Evolutionary conservation across 2,113 vertebrate species (phyloP).

Genomic region (Centropus unirufus): DNA sequence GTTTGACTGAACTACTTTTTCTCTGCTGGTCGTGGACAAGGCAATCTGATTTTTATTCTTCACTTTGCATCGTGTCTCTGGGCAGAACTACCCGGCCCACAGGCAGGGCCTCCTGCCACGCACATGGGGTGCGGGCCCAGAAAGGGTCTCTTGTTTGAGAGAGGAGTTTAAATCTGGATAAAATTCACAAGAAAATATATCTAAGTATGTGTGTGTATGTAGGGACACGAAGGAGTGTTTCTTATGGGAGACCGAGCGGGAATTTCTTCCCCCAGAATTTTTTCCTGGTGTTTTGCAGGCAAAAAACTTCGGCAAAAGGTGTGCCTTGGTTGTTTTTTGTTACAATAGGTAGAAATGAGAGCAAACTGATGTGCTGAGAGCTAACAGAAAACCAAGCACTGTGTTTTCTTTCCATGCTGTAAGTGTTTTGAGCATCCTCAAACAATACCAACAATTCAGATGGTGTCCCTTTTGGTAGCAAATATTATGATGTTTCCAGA

Average conservation of each 20-base stretch:
- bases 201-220: accelerated
- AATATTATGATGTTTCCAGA: neutral
- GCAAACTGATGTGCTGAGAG: neutral
- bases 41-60: neutral
- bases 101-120: neutral
- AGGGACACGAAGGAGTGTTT: neutral
- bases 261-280: neutral
- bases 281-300: neutral
- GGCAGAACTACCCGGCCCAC: accelerated
- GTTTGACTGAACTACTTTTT: accelerated
- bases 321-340: neutral
- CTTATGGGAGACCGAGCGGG: neutral
- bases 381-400: neutral
- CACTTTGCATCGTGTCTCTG: accelerated
- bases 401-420: neutral
- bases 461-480: neutral
- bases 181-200: accelerated
- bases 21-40: neutral
- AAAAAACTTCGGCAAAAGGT: neutral
- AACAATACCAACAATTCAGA: neutral
- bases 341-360: neutral
- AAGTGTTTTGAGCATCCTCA: neutral
- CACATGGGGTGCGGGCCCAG: accelerated
- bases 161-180: neutral
- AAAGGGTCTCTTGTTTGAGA: neutral